Evolutionary conservation across 2,888 invertebrate species (phyloP).

Genomic region (Microplitis deprimator): DNA sequence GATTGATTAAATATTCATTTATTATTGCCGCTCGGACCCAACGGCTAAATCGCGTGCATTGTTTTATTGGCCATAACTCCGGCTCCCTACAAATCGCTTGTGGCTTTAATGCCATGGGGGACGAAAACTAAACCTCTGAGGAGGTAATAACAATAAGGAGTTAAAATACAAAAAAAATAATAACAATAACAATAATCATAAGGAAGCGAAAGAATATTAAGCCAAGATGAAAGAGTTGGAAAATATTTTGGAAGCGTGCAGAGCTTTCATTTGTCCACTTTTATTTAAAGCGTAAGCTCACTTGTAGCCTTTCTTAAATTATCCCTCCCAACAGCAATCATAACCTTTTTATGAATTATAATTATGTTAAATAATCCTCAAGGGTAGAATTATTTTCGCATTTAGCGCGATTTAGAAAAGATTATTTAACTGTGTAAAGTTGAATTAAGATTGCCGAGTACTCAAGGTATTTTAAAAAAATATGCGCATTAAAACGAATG

Average conservation of each 20-base stretch:
- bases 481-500: too few species aligned
- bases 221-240: slow-evolving; percentile 10
- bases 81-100: slow-evolving; percentile 63
- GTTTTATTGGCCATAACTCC: slow-evolving; percentile 67
- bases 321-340: too few species aligned
- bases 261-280: not conserved
- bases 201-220: too few species aligned
- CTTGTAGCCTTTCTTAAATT: too few species aligned
- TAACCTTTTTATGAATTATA: not conserved
- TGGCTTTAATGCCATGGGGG: slow-evolving; percentile 45
- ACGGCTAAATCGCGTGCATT: slow-evolving; percentile 61
- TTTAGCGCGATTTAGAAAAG: not conserved
- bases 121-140: slow-evolving; percentile 10
- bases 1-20: slow-evolving; percentile 69
- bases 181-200: too few species aligned
- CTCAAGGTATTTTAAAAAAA: too few species aligned
- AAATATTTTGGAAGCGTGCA: not conserved
- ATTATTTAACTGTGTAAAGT: not conserved
- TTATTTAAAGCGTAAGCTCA: not conserved
- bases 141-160: slow-evolving; percentile 20
- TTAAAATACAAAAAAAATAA: not conserved
- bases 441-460: too few species aligned
- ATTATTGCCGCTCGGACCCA: slow-evolving; percentile 51
- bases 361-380: not conserved
- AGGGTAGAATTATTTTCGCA: not conserved